phyloP scores from a whole-genome alignment of 1,140 invertebrate genomes.

The Paracyclopina nana region DNA sequence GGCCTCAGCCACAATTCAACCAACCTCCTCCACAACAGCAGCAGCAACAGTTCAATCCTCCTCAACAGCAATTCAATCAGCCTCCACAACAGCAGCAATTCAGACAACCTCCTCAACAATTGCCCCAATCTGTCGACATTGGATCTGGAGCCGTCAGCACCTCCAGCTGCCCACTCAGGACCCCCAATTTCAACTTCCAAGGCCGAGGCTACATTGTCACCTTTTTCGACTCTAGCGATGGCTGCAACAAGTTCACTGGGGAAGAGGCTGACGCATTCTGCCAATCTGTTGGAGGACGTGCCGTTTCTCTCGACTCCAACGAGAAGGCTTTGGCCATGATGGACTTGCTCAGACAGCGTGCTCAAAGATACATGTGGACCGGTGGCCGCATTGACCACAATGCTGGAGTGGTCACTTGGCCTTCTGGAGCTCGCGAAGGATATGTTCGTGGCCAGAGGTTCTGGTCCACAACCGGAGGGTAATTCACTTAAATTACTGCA shows the following conservation, averaged over 20 bases:
- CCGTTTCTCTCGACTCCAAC: conserved; percentile 2
- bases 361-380: conserved; percentile 11
- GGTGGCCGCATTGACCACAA: conserved; percentile 10
- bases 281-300: not conserved
- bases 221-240: not conserved
- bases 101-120: not conserved
- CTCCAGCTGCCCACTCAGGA: not conserved
- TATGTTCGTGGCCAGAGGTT: conserved; percentile 1
- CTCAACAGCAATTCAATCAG: not conserved
- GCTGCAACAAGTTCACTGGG: conserved; percentile 7
- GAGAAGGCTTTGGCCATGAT: conserved; percentile 2
- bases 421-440: conserved; percentile 3
- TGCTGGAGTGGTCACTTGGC: conserved; percentile 3
- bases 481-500: not conserved
- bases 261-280: conserved; percentile 5
- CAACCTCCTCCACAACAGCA: not conserved
- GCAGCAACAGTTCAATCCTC: not conserved
- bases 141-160: not conserved
- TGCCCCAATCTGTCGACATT: not conserved
- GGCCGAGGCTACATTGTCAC: not conserved
- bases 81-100: not conserved
- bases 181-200: not conserved
- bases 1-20: not conserved
- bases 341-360: not conserved
- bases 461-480: conserved; percentile 17